Percentiles rank a stretch among this genome's conserved stretches.
Conservation (phyloP, 2,797 vertebrate genomes). For the Crotalus adamanteus region DNA sequence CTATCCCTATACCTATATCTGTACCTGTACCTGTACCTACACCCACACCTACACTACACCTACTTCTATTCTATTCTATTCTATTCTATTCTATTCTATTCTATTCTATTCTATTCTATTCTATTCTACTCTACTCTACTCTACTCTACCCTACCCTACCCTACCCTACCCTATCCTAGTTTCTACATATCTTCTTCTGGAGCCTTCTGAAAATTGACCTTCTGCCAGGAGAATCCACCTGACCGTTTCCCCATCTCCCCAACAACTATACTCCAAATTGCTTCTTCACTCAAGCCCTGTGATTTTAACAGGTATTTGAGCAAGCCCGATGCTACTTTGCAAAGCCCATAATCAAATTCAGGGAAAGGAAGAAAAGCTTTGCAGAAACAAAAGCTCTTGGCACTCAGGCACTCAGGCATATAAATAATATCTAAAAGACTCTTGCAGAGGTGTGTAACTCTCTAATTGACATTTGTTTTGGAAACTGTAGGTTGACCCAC, state of each 20-base stretch:
- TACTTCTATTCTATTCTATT: too few species aligned
- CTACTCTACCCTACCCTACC: accelerated
- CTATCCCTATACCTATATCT: too few species aligned
- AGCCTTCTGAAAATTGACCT: not conserved
- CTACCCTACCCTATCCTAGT: not conserved
- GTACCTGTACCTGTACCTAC: too few species aligned
- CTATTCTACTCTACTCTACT: too few species aligned
- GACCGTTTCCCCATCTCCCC: not conserved
- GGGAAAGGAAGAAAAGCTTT: not conserved
- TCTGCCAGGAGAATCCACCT: not conserved
- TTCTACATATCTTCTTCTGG: not conserved
- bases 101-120: too few species aligned
- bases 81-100: too few species aligned
- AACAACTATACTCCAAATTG: not conserved
- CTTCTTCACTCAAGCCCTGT: not conserved
- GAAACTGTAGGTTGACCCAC: not conserved
- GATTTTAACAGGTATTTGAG: conserved; percentile 2
- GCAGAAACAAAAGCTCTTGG: not conserved
- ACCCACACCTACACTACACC: too few species aligned
- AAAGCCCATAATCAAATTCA: not conserved
- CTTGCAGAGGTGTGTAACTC: not conserved
- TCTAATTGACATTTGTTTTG: not conserved
- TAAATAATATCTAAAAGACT: not conserved
- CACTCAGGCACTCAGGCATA: not conserved
- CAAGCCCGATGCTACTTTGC: not conserved